Percentiles rank a stretch among this genome's conserved stretches.
Evolutionary conservation across 2,888 invertebrate genomes (phyloP).

Genomic region (Malacosoma neustria): DNA sequence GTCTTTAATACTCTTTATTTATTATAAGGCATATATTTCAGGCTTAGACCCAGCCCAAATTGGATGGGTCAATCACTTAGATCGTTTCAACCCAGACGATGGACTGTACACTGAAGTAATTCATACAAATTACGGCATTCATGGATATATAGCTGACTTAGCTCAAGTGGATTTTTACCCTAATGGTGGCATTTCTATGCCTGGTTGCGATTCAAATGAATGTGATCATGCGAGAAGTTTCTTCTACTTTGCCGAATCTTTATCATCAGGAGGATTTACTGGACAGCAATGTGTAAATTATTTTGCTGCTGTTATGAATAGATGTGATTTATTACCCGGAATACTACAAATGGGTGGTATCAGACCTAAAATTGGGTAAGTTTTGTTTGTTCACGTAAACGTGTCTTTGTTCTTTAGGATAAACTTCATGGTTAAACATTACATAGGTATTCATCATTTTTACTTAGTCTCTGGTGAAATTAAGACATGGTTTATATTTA

Average conservation of each 20-base stretch:
- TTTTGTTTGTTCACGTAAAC: too few species aligned
- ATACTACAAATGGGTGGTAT: constrained; percentile 45
- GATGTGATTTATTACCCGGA: constrained; percentile 30
- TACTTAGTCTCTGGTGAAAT: too few species aligned
- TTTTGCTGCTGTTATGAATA: constrained; percentile 30
- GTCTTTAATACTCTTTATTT: too few species aligned
- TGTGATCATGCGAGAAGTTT: constrained; percentile 42
- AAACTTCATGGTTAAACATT: too few species aligned
- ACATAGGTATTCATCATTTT: too few species aligned
- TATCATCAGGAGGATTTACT: constrained; percentile 35
- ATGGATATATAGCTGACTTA: constrained; percentile 36
- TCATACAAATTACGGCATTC: constrained; percentile 44
- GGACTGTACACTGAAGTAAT: constrained; percentile 48
- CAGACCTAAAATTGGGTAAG: constrained; percentile 41
- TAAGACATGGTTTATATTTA: too few species aligned
- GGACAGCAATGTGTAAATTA: constrained; percentile 41
- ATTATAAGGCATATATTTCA: too few species aligned
- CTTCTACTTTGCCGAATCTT: constrained; percentile 44
- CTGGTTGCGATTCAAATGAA: constrained; percentile 39
- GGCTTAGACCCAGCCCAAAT: constrained; percentile 42
- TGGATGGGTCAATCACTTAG: constrained; percentile 42
- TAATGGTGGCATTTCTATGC: constrained; percentile 47
- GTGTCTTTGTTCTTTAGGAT: too few species aligned
- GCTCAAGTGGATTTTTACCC: constrained; percentile 50
- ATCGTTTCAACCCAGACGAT: constrained; percentile 35